Evolutionary conservation across 1,140 invertebrate genomes (phyloP).

Genomic region (Rhyzopertha dominica): DNA sequence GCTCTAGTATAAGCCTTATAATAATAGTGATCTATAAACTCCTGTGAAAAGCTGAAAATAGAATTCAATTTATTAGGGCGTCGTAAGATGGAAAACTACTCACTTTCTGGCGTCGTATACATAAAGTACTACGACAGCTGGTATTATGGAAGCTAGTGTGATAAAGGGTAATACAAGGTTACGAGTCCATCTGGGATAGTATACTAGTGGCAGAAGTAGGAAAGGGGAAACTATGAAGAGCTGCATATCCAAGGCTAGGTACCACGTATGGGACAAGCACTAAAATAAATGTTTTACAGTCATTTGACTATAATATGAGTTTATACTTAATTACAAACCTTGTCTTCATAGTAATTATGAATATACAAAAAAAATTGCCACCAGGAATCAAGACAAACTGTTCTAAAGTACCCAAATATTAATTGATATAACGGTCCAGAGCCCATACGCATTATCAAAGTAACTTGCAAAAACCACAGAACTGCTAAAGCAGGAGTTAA

Average conservation of each 20-base stretch:
- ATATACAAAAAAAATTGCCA: constrained; percentile 50
- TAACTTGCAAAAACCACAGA: constrained; percentile 6
- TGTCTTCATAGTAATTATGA: constrained; percentile 42
- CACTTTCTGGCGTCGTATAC: too few relatives aligned
- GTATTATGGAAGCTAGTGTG: too few relatives aligned
- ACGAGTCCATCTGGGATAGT: constrained; percentile 1
- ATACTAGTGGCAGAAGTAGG: background rate
- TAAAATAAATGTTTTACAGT: constrained; percentile 11
- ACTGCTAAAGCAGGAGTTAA: constrained; percentile 19
- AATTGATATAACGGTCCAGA: constrained; percentile 48
- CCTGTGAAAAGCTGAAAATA: too few relatives aligned
- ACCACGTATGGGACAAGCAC: constrained; percentile 19
- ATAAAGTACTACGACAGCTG: too few relatives aligned
- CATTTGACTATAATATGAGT: background rate
- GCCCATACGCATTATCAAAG: constrained; percentile 10
- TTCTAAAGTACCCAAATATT: constrained; percentile 29
- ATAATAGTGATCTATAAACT: too few relatives aligned
- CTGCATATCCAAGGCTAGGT: constrained; percentile 19
- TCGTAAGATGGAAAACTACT: too few relatives aligned
- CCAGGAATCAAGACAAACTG: constrained; percentile 48
- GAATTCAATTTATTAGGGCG: too few relatives aligned
- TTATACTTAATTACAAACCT: constrained; percentile 1
- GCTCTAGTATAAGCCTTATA: too few relatives aligned
- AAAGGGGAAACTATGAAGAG: constrained; percentile 19
- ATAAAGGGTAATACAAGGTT: too few relatives aligned